Evolutionary conservation across 2,797 vertebrate species (phyloP), one percentile per base, ranked within the genome.

Genomic region (Hemitrygon akajei): DNA sequence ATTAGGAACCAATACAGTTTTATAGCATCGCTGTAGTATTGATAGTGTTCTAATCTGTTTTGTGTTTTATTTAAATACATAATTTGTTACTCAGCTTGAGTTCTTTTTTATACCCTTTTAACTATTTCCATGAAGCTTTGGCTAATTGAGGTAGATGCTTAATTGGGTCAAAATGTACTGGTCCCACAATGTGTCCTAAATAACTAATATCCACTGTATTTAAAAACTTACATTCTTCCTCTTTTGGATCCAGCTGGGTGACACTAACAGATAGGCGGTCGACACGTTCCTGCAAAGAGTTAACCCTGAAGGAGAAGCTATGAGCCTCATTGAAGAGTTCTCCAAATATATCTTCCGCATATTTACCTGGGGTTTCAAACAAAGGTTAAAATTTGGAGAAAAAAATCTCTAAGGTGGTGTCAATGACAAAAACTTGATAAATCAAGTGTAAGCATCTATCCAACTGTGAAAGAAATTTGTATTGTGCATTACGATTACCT

Each of bases 321-420:
- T 99, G 98, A 87, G 99, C 98, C 96, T 99, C 99, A 77, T 98
- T 99, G 97, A 99, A 99, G 94, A 99, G 97, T 96, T 99, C 98
- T 94, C 99, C 99, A 95, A 99, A 99, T 96, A 99, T 97, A 95
- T 99, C 98, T 97, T 99, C 99, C 94, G 99, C 99, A 98, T 99
- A 99, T 97, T 99, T 99, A 98, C 99, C 99, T 99, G 95, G 94
- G 93, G 60, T 81, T 93, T 93, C 93, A 94, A 94, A 89, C 93
- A 93, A 94, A 94, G 94, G 81, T 80, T 84, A 93, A 69, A n/a
- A 91, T 94, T 60, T 94, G 56, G 93, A 94, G 47, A 47, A 94
- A 95, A 93, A 94, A 94, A 94, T 94, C 1, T 47, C 58, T 92
- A 91, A 94, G 91, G 93, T 93, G 94, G 77, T 92, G 94, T 37